Conservation (phyloP, 2,113 vertebrate species). For the Semnornis frantzii region DNA sequence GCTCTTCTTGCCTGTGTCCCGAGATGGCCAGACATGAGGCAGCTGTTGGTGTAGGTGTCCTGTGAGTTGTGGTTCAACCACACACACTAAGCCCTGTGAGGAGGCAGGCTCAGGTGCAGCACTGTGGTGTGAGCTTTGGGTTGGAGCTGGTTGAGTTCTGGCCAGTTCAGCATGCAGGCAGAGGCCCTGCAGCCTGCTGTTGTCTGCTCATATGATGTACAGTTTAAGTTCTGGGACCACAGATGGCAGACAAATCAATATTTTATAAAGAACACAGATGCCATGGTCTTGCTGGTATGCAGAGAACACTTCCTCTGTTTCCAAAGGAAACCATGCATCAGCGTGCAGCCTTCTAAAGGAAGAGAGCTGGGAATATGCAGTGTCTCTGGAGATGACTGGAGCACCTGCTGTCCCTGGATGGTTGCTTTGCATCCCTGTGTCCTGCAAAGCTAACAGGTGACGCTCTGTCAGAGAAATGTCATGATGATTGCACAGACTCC, state of each 20-base stretch:
- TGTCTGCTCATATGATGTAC: background rate
- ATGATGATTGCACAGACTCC: background rate
- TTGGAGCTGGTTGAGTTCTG: background rate
- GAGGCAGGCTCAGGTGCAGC: background rate
- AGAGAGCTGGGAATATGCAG: fast-evolving
- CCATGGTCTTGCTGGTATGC: background rate
- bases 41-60: slow-evolving; percentile 6
- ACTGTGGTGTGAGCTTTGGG: background rate
- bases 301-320: background rate
- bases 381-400: background rate
- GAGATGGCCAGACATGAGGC: slow-evolving; percentile 38
- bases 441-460: background rate
- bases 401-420: fast-evolving
- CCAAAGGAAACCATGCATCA: background rate
- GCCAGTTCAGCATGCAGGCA: fast-evolving
- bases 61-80: background rate
- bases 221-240: background rate
- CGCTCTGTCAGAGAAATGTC: background rate
- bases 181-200: background rate
- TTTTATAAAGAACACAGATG: background rate
- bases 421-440: background rate
- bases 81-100: fast-evolving
- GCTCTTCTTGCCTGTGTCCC: background rate
- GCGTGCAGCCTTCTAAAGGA: fast-evolving
- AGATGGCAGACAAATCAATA: slow-evolving; percentile 5